Percentiles rank a stretch among this genome's conserved stretches.
phyloP scores from a whole-genome alignment of 2,113 vertebrate species.

The Chloropsis hardwickii region DNA sequence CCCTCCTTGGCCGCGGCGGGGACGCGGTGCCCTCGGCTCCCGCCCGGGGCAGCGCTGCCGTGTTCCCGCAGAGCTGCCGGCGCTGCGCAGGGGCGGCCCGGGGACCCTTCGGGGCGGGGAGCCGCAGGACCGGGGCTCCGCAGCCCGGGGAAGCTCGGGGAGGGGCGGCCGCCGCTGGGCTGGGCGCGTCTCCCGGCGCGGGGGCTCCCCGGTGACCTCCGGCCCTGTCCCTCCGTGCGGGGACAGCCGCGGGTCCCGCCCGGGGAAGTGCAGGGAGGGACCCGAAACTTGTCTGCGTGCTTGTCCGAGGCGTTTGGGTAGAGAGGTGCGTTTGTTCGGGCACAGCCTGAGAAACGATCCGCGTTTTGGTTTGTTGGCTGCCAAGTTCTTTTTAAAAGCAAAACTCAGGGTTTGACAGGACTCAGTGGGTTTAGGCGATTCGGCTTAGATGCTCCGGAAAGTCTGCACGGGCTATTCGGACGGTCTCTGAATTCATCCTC shows the following conservation, averaged over 20 bases:
- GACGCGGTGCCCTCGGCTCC: too few species aligned
- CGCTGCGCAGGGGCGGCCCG: too few species aligned
- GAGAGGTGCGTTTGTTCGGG: rapidly evolving
- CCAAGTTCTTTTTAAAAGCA: background rate
- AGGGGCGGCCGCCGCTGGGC: too few species aligned
- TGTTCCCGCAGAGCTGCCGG: too few species aligned
- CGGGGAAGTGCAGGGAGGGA: background rate
- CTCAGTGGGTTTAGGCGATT: background rate
- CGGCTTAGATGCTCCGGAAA: background rate
- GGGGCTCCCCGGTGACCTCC: background rate
- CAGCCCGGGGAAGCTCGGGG: too few species aligned
- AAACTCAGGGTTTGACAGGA: background rate
- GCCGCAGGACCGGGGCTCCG: too few species aligned
- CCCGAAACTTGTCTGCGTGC: background rate
- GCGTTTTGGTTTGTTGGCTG: background rate
- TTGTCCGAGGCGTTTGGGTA: background rate
- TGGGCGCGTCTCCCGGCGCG: background rate
- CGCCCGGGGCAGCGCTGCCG: too few species aligned
- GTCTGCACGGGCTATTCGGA: background rate
- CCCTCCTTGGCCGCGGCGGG: too few species aligned
- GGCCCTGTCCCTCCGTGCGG: background rate
- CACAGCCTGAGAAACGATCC: background rate
- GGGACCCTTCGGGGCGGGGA: too few species aligned
- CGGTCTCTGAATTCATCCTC: background rate
- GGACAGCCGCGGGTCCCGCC: background rate